Percentiles rank a stretch among this genome's conserved stretches.
These are phyloP conservation scores for Fringilla coelebs DNA, from an alignment of 2,797 vertebrate species.

Conservation along the genomic window DNA sequence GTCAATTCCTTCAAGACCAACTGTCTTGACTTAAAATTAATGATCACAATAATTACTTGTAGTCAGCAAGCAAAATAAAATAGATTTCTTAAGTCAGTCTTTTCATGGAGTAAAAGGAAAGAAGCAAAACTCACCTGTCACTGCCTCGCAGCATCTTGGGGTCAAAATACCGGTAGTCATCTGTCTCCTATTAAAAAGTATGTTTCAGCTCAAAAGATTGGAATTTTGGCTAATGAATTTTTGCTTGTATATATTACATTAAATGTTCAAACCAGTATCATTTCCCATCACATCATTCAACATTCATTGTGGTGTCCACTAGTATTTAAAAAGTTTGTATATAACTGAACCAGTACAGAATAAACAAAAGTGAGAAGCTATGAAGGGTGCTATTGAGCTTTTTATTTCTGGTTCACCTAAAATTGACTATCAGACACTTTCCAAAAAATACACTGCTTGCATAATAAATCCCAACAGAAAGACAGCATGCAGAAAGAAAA, in stretches of 20 bases:
- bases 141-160: slow-evolving; percentile 97
- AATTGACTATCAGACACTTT: neutral
- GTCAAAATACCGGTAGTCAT: slow-evolving; percentile 97
- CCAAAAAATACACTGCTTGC: neutral
- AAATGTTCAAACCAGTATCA: neutral
- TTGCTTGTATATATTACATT: neutral
- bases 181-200: slow-evolving; percentile 86
- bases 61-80: neutral
- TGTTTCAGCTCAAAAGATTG: neutral
- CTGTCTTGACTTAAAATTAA: neutral
- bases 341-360: neutral
- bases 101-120: neutral
- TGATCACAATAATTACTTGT: neutral
- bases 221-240: neutral
- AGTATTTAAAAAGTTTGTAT: neutral
- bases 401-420: neutral
- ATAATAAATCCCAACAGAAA: slow-evolving; percentile 18
- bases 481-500: neutral
- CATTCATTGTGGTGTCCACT: neutral
- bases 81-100: neutral
- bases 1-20: neutral
- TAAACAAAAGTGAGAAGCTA: neutral
- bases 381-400: neutral
- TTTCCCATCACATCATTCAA: neutral
- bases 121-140: slow-evolving; percentile 84